These are phyloP conservation scores for Euura saliciscinereae DNA, from an alignment of 1,140 invertebrate genomes.

Conservation along the genomic window DNA sequence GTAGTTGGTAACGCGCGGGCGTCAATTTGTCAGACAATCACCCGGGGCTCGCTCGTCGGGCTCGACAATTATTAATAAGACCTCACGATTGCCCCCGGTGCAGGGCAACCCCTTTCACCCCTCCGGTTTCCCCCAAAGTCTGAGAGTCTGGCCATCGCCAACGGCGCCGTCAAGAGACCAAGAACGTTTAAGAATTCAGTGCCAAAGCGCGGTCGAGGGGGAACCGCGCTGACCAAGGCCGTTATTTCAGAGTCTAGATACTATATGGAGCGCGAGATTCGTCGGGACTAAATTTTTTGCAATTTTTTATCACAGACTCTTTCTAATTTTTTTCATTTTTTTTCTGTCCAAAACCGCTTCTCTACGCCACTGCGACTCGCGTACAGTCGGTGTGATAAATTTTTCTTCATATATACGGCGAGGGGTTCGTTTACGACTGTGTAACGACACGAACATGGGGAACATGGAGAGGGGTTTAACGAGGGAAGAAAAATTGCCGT, in stretches of 20 bases:
- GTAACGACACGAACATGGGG: too few species aligned
- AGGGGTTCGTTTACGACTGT: too few species aligned
- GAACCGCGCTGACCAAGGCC: too few species aligned
- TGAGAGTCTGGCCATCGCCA: neutral
- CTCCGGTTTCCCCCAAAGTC: neutral
- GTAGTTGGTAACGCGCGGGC: neutral
- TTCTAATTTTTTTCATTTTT: too few species aligned
- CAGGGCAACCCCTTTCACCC: neutral
- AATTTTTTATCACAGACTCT: too few species aligned
- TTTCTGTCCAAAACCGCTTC: neutral
- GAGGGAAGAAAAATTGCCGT: too few species aligned
- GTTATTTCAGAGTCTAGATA: too few species aligned
- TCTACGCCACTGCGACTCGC: neutral
- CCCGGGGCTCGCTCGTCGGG: neutral
- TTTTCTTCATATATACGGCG: too few species aligned
- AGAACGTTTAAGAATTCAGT: neutral
- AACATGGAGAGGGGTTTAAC: too few species aligned
- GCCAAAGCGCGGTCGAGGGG: neutral
- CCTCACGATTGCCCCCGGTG: neutral
- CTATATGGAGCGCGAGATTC: too few species aligned
- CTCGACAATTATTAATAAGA: conserved; percentile 1
- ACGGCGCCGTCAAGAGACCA: neutral
- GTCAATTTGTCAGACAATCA: neutral
- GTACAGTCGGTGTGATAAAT: neutral
- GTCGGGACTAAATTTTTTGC: too few species aligned